Evolutionary conservation across 1,140 invertebrate species (phyloP).

Genomic region (Metopolophium dirhodum): DNA sequence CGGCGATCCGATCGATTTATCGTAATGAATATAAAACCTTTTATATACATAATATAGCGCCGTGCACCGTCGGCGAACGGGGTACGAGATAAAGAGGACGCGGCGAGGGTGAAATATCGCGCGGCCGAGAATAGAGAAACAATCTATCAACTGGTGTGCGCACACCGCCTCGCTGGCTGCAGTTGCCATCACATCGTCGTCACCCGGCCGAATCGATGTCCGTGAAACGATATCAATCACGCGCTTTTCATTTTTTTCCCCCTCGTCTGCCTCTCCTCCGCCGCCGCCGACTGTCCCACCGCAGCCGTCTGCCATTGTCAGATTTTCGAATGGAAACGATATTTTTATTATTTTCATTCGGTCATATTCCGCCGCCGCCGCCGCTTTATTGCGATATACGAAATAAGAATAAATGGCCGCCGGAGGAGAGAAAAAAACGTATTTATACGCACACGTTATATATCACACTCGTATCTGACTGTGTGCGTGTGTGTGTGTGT

Average conservation of each 20-base stretch:
- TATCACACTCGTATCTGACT: background rate
- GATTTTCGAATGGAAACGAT: conserved; percentile 52
- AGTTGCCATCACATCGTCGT: background rate
- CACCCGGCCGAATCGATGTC: conserved; percentile 43
- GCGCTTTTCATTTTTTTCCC: background rate
- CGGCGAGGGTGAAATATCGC: conserved; percentile 27
- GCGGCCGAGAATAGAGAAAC: conserved; percentile 13
- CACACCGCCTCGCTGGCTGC: background rate
- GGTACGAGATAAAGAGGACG: background rate
- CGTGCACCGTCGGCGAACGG: background rate
- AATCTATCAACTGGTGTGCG: conserved; percentile 54
- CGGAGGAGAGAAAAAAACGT: background rate
- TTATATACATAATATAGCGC: background rate
- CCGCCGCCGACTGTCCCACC: background rate
- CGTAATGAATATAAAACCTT: conserved; percentile 42
- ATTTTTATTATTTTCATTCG: conserved; percentile 53
- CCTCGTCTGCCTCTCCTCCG: too few species aligned
- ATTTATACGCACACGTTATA: background rate
- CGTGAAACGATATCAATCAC: conserved; percentile 53
- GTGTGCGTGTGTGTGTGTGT: too few species aligned
- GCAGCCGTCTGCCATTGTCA: conserved; percentile 10
- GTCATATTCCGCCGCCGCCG: background rate
- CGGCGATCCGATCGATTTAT: conserved; percentile 19
- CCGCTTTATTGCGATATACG: background rate
- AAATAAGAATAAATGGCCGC: background rate